Base-by-base conservation (phyloP, 2,797 vertebrate species). In the Myripristis jacobus region DNA sequence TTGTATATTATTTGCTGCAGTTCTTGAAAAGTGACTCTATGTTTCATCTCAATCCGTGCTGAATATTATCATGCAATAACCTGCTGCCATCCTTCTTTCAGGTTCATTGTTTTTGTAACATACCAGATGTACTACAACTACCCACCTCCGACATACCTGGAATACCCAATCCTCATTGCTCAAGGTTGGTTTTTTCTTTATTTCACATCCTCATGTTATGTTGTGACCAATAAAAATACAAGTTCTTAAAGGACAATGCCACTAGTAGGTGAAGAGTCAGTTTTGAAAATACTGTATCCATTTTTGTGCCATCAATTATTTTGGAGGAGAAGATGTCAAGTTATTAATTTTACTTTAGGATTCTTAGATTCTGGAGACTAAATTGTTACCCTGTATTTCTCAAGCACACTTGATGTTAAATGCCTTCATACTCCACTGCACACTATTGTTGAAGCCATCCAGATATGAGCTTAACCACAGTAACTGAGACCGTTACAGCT, bases 111-210 rank as follows among this genome's bases (percentile, higher is more conserved):
- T 59, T 98, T 97, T 84, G 92, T 98, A 15, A 95, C 95, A 1
- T 99, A 99, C 90, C 97, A 98, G 87, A 94, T 94, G 85, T 98
- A 96, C 87, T 96, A 98, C 3, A 91, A 89, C 69, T 97, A 98
- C 87, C 97, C 98, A 1, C 90, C 94, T 43, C 93, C 96, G 41
- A 97, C 97, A 0, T 98, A 96, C 85, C 89, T 99, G 90, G 98
- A 99, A 68, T 97, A 96, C 84, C 97, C 97, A 4, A 94, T 98
- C 77, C 93, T 99, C 77, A 96, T 98, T 4, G 89, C 91, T 27
- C 97, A 99, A 95, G 98, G 97, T 98, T 91, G 87, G 90, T 71
- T 24, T 6, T 18, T 6, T 18, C 19, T 36, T 36, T 1, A 6
- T 22, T 64, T 59, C 1, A 36, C 15, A 18, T 15, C 47, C 1